phyloP scores from a whole-genome alignment of 2,888 invertebrate genomes.

The Blera fallax region DNA sequence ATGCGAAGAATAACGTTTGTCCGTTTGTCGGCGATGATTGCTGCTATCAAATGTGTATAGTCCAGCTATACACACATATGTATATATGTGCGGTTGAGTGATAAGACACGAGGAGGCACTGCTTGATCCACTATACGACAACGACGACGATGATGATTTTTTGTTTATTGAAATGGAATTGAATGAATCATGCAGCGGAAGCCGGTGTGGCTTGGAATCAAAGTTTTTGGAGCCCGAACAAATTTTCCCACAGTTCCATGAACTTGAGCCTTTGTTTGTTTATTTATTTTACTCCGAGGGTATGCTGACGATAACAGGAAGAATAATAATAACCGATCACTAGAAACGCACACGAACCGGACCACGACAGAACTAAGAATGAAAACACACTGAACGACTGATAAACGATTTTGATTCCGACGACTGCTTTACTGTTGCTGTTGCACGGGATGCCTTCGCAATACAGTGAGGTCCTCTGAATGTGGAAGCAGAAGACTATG shows the following conservation, averaged over 20 bases:
- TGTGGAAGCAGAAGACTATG: neutral
- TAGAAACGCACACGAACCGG: constrained; percentile 37
- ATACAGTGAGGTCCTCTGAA: neutral
- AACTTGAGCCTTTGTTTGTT: constrained; percentile 63
- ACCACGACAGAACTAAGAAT: constrained; percentile 47
- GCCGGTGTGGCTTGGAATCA: constrained; percentile 34
- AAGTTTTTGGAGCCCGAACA: constrained; percentile 53
- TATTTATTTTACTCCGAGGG: constrained; percentile 18
- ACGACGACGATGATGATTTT: neutral
- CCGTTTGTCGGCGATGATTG: constrained; percentile 52
- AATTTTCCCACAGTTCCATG: constrained; percentile 69
- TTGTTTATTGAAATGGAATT: constrained; percentile 57
- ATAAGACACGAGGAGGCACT: constrained; percentile 59
- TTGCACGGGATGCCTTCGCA: neutral
- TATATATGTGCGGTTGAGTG: constrained; percentile 21
- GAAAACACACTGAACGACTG: constrained; percentile 28
- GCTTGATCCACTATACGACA: constrained; percentile 23
- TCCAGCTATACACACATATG: constrained; percentile 29
- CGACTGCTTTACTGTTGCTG: constrained; percentile 8
- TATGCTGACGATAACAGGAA: constrained; percentile 41
- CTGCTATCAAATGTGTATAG: constrained; percentile 51
- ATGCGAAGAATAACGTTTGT: constrained; percentile 41
- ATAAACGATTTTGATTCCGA: constrained; percentile 47
- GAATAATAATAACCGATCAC: constrained; percentile 35
- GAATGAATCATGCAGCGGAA: constrained; percentile 68